phyloP scores from a whole-genome alignment of 1,140 invertebrate genomes.

The Drosophila malerkotliana region DNA sequence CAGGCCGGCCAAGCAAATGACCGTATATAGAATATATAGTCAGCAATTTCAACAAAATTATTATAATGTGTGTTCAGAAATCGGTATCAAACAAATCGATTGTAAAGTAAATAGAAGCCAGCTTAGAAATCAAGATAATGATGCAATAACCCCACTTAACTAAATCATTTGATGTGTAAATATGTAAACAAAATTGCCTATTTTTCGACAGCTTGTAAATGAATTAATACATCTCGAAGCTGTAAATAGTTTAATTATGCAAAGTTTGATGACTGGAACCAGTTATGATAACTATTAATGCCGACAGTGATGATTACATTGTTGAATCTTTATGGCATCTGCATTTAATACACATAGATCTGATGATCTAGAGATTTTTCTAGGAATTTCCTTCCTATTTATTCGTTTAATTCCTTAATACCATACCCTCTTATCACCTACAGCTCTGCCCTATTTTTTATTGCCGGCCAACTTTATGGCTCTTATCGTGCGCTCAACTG shows the following conservation, averaged over 20 bases:
- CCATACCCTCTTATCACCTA: constrained; percentile 16
- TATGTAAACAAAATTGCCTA: constrained; percentile 8
- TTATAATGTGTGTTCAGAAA: constrained; percentile 33
- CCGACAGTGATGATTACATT: neutral
- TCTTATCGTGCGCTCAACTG: constrained; percentile 66
- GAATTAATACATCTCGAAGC: constrained; percentile 24
- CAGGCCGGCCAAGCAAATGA: constrained; percentile 72
- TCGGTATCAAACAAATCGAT: constrained; percentile 51
- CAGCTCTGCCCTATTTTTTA: constrained; percentile 34
- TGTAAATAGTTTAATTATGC: constrained; percentile 16
- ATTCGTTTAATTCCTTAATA: neutral
- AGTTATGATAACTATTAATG: constrained; percentile 31
- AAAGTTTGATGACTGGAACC: constrained; percentile 13
- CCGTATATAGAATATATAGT: constrained; percentile 72
- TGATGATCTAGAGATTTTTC: neutral
- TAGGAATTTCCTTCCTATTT: neutral
- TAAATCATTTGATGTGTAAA: constrained; percentile 19
- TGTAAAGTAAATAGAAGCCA: constrained; percentile 16
- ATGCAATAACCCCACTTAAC: constrained; percentile 29
- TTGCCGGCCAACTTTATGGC: constrained; percentile 20
- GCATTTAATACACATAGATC: no score
- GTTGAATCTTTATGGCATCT: neutral
- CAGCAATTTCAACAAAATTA: constrained; percentile 23
- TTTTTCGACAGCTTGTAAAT: constrained; percentile 35
- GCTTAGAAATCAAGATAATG: constrained; percentile 24